Conservation (phyloP, 2,797 vertebrate species). For the Pseudochaenichthys georgianus region DNA sequence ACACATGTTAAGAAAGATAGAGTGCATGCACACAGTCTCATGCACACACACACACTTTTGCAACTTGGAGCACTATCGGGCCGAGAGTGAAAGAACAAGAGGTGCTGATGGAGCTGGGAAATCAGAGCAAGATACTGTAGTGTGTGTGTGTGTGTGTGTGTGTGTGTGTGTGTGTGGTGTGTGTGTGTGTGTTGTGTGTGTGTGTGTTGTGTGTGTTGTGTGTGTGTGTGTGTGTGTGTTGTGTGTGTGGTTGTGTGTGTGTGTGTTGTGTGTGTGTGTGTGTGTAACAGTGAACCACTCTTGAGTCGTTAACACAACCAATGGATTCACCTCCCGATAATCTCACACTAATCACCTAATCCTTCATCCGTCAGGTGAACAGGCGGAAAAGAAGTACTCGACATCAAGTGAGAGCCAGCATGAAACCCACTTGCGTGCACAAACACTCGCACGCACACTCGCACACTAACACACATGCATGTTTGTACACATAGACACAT, state of each 20-base stretch:
- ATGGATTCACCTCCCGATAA: conserved; percentile 71
- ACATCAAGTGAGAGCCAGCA: conserved; percentile 52
- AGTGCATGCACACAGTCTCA: not conserved
- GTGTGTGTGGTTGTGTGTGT: too few relatives aligned
- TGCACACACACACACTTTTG: conserved; percentile 2
- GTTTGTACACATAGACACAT: conserved; percentile 21
- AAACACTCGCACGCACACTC: conserved; percentile 13
- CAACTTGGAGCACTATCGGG: conserved; percentile 31
- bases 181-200: too few relatives aligned
- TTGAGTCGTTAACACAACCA: conserved; percentile 68
- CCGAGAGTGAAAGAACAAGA: conserved; percentile 45
- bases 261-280: conserved; percentile 5
- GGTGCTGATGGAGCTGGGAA: conserved; percentile 51
- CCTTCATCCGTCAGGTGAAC: conserved; percentile 70
- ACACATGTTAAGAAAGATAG: not conserved
- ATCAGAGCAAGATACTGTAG: conserved; percentile 38
- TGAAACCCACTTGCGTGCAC: conserved; percentile 19
- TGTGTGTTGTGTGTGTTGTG: conserved; percentile 2
- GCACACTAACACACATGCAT: not conserved
- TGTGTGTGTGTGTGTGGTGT: too few relatives aligned
- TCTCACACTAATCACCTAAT: conserved; percentile 77
- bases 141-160: conserved; percentile 14
- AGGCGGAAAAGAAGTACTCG: conserved; percentile 62
- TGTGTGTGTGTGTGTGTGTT: too few relatives aligned
- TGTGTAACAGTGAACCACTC: conserved; percentile 26